A percentile compares a stretch with the other conserved stretches of the same genome.
Conservation (phyloP, 2,797 vertebrate genomes). For the Notolabrus celidotus region DNA sequence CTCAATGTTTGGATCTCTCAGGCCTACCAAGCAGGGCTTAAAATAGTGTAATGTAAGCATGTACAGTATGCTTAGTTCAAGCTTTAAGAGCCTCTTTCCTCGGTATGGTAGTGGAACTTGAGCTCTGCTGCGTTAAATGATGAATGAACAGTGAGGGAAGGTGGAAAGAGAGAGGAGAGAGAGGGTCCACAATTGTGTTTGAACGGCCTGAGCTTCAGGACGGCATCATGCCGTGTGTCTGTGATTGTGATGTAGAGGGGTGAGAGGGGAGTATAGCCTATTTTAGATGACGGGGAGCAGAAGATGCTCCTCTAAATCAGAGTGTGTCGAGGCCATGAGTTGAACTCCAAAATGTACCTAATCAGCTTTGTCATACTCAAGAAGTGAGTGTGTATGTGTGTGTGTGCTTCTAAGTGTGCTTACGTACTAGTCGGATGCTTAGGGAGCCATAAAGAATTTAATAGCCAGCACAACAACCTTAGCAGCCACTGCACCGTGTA, state of each 20-base stretch:
- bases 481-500: constrained; percentile 25
- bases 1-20: too few species aligned
- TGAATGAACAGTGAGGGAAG: constrained; percentile 52
- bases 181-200: constrained; percentile 11
- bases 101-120: constrained; percentile 21
- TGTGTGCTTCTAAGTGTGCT: constrained; percentile 25
- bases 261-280: not conserved
- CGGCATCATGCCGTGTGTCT: constrained; percentile 11
- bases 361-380: constrained; percentile 41
- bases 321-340: constrained; percentile 9
- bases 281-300: constrained; percentile 22
- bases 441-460: constrained; percentile 65
- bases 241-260: constrained; percentile 19
- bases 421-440: constrained; percentile 50
- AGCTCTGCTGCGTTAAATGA: constrained; percentile 58
- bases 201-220: constrained; percentile 25
- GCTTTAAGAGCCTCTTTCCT: constrained; percentile 18
- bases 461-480: constrained; percentile 24
- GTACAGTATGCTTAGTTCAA: constrained; percentile 1
- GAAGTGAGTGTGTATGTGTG: constrained; percentile 10
- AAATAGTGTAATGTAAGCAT: constrained; percentile 1
- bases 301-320: constrained; percentile 21
- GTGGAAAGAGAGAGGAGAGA: constrained; percentile 11
- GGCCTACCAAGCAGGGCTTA: not conserved
- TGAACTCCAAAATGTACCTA: constrained; percentile 29